These are phyloP conservation scores for Acronicta alni DNA, from an alignment of 2,888 invertebrate species.

Conservation along the genomic window DNA sequence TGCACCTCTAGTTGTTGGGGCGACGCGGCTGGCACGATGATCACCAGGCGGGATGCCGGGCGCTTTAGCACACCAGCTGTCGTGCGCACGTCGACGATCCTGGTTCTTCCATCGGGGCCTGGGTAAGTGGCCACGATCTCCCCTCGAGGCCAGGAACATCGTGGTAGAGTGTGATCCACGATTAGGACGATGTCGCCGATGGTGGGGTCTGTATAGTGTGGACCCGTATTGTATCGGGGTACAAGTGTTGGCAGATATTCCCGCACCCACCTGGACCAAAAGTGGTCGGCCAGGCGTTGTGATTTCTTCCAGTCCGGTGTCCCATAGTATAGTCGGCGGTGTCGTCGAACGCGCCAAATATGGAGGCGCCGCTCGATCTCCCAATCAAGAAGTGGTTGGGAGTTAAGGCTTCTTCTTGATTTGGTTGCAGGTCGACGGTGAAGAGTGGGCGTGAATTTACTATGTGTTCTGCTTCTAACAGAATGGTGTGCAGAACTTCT, in stretches of 20 bases:
- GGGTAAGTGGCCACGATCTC: background rate
- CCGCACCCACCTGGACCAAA: background rate
- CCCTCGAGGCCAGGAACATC: background rate
- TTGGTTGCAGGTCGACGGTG: background rate
- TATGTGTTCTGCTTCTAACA: conserved; percentile 1
- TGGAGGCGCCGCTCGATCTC: background rate
- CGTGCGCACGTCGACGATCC: background rate
- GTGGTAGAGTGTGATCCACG: conserved; percentile 1
- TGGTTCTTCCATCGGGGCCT: background rate
- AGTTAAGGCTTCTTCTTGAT: background rate
- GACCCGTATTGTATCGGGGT: background rate
- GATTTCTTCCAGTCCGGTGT: background rate
- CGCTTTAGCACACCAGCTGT: background rate
- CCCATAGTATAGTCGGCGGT: background rate
- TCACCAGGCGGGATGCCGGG: background rate
- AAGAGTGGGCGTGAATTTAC: background rate
- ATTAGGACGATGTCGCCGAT: background rate
- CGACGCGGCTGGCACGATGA: background rate
- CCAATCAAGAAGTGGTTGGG: conserved; percentile 2
- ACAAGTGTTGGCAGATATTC: conserved; percentile 1
- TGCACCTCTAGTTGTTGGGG: too few species aligned
- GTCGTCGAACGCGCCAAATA: background rate
- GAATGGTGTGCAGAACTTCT: background rate
- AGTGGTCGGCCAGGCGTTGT: background rate
- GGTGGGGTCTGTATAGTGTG: too few species aligned